Evolutionary conservation across 2,888 invertebrate species (phyloP), one percentile per base, ranked within the genome.

Genomic region (Aspidapion aeneum): DNA sequence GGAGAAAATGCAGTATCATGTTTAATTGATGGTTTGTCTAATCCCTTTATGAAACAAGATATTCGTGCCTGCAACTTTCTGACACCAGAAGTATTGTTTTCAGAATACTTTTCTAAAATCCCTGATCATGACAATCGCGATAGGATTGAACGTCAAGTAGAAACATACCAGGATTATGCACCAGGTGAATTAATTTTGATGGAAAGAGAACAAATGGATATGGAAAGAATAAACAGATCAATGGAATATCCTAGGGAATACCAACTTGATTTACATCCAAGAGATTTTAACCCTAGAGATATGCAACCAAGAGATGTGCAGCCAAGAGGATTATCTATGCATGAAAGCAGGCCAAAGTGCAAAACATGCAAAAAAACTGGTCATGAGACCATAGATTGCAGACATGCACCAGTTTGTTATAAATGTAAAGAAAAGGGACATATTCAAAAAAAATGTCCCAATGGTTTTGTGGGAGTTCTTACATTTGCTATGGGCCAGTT

Each of bases 1-100:
- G 74, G 74, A n/a, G 63, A 63, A 62, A 71, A 74, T 65, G 74
- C 74, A 48, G 74, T 74, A 18, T 73, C 74, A 0, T 74, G 74
- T 59, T 58, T 74, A 19, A 73, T 74, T 60, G 74, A 74, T 65
- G 74, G 74, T 12, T 63, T 74, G 19, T 70, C 66, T 50, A 71
- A 74, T 60, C 67, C 67, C 3, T 66, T 63, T 22, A 60, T 69
- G 63, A 69, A 70, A 57, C 68, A 68, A 55, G 69, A 72, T 55
- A 72, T 74, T 17, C 73, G 68, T 66, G 57, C 69, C 1, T 61
- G 57, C 21, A 71, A 72, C 52, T 74, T 69, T 58, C 60, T 71
- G 21, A 71, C 73, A 1, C 74, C 74, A 20, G 74, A 74, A 64
- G 69, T 67, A n/a, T 64, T 74, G 5, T 74, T 70, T 63, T 67